phyloP scores from a whole-genome alignment of 2,113 vertebrate genomes.

The Balaeniceps rex region DNA sequence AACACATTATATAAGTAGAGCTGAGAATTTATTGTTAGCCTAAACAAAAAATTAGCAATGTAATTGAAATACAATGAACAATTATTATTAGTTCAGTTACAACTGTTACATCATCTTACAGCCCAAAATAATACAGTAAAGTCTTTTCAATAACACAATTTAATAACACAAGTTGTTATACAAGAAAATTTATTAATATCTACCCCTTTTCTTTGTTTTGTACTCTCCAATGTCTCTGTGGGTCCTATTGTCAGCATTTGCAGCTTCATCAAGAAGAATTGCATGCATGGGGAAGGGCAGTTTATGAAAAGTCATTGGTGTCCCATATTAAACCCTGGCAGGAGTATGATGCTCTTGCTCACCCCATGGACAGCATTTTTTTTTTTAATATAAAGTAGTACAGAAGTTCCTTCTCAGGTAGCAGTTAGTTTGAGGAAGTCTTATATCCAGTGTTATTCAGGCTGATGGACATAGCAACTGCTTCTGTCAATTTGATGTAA shows the following conservation, averaged over 20 bases:
- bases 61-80: neutral
- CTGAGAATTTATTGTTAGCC: neutral
- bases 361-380: accelerated
- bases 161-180: neutral
- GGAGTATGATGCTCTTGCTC: neutral
- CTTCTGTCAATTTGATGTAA: neutral
- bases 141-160: neutral
- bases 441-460: neutral
- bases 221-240: neutral
- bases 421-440: too few species aligned
- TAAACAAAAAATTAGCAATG: neutral
- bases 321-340: neutral
- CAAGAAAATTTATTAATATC: neutral
- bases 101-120: neutral
- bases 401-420: too few species aligned
- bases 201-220: neutral
- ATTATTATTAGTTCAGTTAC: neutral
- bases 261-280: neutral
- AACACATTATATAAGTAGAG: neutral
- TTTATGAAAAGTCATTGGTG: neutral
- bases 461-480: neutral
- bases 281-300: neutral
- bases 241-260: neutral
- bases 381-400: too few species aligned
- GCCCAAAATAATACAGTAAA: neutral